phyloP scores from a whole-genome alignment of 2,888 invertebrate genomes.

The Busseola fusca region DNA sequence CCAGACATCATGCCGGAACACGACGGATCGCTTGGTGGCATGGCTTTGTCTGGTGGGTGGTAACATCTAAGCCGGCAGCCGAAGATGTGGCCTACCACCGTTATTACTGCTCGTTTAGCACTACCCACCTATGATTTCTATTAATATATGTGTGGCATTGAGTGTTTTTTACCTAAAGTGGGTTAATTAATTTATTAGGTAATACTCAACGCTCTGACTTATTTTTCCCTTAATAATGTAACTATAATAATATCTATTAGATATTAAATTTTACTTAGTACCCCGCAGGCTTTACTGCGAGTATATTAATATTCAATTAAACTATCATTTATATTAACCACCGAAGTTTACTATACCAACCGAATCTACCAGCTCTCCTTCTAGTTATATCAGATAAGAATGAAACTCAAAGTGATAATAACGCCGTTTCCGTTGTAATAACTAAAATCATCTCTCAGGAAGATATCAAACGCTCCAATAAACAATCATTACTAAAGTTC shows the following conservation, averaged over 20 bases:
- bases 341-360: background rate
- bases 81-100: no score
- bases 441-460: constrained; percentile 21
- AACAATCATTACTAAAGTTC: constrained; percentile 35
- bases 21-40: no score
- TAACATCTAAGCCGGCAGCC: no score
- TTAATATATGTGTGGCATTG: background rate
- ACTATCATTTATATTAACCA: background rate
- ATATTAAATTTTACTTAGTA: background rate
- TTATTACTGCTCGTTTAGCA: no score
- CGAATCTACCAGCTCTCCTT: background rate
- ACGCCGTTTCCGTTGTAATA: background rate
- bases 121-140: no score
- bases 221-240: background rate
- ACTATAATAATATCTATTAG: background rate
- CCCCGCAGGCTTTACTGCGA: background rate
- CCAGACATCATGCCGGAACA: no score
- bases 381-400: constrained; percentile 1
- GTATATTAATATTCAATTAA: constrained; percentile 2
- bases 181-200: background rate
- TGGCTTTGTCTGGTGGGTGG: no score
- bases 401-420: constrained; percentile 7
- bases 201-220: background rate
- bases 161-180: background rate
- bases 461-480: constrained; percentile 26